Percentiles rank a stretch among this genome's conserved stretches.
Conservation (phyloP, 2,113 vertebrate species). For the Talpa occidentalis region DNA sequence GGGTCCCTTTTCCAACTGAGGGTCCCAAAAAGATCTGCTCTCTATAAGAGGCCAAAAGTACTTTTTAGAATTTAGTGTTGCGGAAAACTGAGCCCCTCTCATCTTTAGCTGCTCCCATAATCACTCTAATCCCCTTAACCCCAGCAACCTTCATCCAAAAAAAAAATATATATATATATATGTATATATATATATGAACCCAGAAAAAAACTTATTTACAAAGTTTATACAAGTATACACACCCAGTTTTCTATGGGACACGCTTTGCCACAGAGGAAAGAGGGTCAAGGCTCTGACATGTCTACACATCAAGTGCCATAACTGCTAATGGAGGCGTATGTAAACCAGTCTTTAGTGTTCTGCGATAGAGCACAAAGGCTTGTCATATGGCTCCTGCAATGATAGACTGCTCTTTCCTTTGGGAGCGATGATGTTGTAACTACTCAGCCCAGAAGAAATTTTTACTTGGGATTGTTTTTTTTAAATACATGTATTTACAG, state of each 20-base stretch:
- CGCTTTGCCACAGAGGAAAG: slow-evolving; percentile 87
- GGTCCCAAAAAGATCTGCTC: slow-evolving; percentile 57
- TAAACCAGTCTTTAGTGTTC: slow-evolving; percentile 89
- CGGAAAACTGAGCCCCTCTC: slow-evolving; percentile 92
- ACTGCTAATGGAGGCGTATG: slow-evolving; percentile 84
- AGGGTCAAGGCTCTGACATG: slow-evolving; percentile 88
- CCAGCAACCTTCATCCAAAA: slow-evolving; percentile 90
- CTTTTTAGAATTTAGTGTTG: slow-evolving; percentile 86
- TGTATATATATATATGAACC: slow-evolving; percentile 85
- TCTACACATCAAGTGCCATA: slow-evolving; percentile 86
- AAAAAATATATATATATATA: slow-evolving; percentile 73
- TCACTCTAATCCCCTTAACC: slow-evolving; percentile 90
- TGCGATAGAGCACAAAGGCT: slow-evolving; percentile 84
- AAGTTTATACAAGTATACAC: slow-evolving; percentile 93
- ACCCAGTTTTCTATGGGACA: slow-evolving; percentile 89
- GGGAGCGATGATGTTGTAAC: slow-evolving; percentile 85
- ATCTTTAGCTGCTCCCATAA: slow-evolving; percentile 91
- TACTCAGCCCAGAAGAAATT: slow-evolving; percentile 86
- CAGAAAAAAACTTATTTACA: slow-evolving; percentile 91
- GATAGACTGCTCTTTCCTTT: slow-evolving; percentile 88
- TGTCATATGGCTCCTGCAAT: slow-evolving; percentile 86
- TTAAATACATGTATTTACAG: slow-evolving; percentile 92
- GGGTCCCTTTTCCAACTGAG: slow-evolving; percentile 49
- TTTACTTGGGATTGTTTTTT: slow-evolving; percentile 83
- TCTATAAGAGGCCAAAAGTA: slow-evolving; percentile 68